These are phyloP conservation scores for Nanorana parkeri DNA, from an alignment of 2,113 vertebrate genomes.

Conservation along the genomic window DNA sequence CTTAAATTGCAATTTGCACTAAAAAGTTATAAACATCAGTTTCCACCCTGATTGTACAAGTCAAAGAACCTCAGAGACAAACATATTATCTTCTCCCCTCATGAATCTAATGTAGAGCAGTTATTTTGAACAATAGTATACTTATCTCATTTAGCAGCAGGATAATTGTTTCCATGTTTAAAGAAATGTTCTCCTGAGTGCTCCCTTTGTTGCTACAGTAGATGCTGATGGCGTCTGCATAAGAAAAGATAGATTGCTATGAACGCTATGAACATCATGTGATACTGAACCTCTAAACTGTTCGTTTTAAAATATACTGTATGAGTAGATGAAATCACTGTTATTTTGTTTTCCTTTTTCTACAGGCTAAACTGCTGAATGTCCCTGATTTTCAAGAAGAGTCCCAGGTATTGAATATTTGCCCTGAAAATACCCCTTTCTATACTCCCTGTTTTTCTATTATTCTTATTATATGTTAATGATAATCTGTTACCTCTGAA, in stretches of 20 bases:
- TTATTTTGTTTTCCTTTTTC: too few relatives aligned
- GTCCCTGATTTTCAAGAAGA: too few relatives aligned
- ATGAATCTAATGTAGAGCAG: conserved; percentile 52
- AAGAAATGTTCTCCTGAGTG: conserved; percentile 41
- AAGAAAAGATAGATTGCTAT: conserved; percentile 28
- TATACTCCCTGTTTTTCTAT: too few relatives aligned
- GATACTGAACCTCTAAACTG: background rate
- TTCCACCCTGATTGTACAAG: conserved; percentile 41
- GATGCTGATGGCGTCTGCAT: conserved; percentile 17
- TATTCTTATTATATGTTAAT: too few relatives aligned
- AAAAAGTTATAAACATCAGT: conserved; percentile 36
- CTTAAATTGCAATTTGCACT: background rate
- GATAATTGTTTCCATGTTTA: conserved; percentile 51
- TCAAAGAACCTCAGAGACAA: conserved; percentile 41
- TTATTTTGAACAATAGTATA: conserved; percentile 55
- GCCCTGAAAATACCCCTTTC: too few relatives aligned
- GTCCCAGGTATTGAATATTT: too few relatives aligned
- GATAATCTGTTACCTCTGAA: too few relatives aligned
- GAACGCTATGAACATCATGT: conserved; percentile 1
- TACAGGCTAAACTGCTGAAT: too few relatives aligned
- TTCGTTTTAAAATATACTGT: background rate
- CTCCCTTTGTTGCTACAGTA: conserved; percentile 41
- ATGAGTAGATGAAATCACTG: background rate
- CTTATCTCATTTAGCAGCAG: conserved; percentile 56
- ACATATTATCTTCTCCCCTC: conserved; percentile 50